Base-by-base conservation (phyloP, 53 echinoderm and acorn worm species). In the Paelopatides confundens region DNA sequence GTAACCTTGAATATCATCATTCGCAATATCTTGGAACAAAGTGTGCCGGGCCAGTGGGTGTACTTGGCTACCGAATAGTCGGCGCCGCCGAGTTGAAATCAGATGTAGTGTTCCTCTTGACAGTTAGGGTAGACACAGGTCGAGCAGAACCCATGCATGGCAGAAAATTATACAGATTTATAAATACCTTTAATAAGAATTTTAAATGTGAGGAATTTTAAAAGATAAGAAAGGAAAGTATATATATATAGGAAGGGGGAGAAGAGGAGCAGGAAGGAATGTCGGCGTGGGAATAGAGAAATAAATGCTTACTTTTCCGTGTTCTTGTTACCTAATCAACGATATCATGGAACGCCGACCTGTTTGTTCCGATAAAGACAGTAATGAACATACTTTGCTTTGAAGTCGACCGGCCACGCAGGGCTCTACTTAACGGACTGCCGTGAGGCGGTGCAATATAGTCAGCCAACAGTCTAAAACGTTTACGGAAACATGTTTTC, bases 301-400 rank as follows among this genome's bases (percentile, higher is more conserved):
- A 26, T 26, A 36, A 74, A 39, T 46, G 74, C 46, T 58, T 58
- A 15, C 5, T 15, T 23, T 58, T 58, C n/a, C 58, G 24, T 21
- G 39, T n/a, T 39, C 39, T 36, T 39, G 74, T 74, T 74, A 74
- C 46, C 39, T 29, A 74, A 74, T 74, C 74, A 74, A 36, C 40
- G 35, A 74, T 43, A 74, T 74, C 74, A 74, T 74, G 74, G 40
- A 74, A 74, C 36, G 74, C 47, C 58, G 74, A 39, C 74, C 74
- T 74, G 39, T 74, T 43, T 43, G 46, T 39, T 74, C 74, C 74
- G 74, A 74, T 39, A 36, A 74, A 74, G 46, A 40, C 46, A 39
- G 74, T 46, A 23, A 28, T 58, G 58, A 26, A 32, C 27, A 21
- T 23, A 43, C 39, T 37, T 74, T 74, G 74, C 39, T 74, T 39